Conservation (phyloP, 2,797 vertebrate species). For the Cottoperca gobio region DNA sequence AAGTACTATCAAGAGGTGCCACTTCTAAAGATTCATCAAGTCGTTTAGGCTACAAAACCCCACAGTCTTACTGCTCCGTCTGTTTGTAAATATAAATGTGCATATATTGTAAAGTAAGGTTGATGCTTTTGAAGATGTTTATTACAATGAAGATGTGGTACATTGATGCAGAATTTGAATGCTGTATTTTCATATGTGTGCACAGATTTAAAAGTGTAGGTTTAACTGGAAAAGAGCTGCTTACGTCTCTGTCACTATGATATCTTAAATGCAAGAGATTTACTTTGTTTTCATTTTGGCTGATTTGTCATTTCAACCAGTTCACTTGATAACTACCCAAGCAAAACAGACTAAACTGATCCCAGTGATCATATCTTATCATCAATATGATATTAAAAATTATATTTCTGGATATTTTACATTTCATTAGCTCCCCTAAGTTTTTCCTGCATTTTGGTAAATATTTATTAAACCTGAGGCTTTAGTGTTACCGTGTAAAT, state of each 20-base stretch:
- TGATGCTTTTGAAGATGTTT: slow-evolving; percentile 63
- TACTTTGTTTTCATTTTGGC: slow-evolving; percentile 29
- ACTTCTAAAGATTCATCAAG: slow-evolving; percentile 65
- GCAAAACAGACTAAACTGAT: slow-evolving; percentile 21
- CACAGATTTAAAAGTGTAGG: slow-evolving; percentile 56
- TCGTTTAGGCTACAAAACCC: slow-evolving; percentile 55
- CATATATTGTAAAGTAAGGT: slow-evolving; percentile 68
- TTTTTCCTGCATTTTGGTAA: slow-evolving; percentile 67
- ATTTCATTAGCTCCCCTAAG: slow-evolving; percentile 31
- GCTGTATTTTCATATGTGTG: slow-evolving; percentile 68
- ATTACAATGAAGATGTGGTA: slow-evolving; percentile 76
- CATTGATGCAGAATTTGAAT: slow-evolving; percentile 63
- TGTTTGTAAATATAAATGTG: slow-evolving; percentile 73
- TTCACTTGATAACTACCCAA: slow-evolving; percentile 34
- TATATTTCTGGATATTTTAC: slow-evolving; percentile 34
- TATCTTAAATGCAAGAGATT: slow-evolving; percentile 50
- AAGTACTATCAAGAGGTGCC: slow-evolving; percentile 75
- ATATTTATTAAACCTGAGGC: slow-evolving; percentile 83
- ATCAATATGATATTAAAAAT: slow-evolving; percentile 8
- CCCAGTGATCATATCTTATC: slow-evolving; percentile 13
- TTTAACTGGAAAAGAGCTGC: slow-evolving; percentile 49
- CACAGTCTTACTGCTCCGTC: slow-evolving; percentile 61
- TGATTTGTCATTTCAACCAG: slow-evolving; percentile 29
- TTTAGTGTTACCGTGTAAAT: slow-evolving; percentile 76
- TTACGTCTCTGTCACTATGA: slow-evolving; percentile 57